A percentile compares a stretch with the other conserved stretches of the same genome.
These are phyloP conservation scores for Spatula clypeata DNA, from an alignment of 2,797 vertebrate genomes.

Conservation along the genomic window DNA sequence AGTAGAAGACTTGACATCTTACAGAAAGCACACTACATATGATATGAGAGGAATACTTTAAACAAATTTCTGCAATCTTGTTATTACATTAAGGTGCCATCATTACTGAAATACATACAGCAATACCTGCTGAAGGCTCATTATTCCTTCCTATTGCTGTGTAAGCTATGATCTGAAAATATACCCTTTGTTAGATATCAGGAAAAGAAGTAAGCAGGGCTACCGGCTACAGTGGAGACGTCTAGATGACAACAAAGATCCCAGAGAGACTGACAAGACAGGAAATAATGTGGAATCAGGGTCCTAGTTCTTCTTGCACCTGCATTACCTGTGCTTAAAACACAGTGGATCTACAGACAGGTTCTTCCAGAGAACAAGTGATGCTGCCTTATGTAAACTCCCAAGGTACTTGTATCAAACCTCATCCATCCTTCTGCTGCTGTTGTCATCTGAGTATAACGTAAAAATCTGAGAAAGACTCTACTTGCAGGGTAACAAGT, in stretches of 20 bases:
- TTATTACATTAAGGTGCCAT: neutral
- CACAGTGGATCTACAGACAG: neutral
- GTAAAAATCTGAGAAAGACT: neutral
- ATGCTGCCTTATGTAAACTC: neutral
- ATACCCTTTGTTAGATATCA: neutral
- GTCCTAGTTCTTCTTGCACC: neutral
- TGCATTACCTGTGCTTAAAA: neutral
- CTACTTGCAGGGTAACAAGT: neutral
- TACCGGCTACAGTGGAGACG: neutral
- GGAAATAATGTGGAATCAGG: neutral
- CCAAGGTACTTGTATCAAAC: neutral
- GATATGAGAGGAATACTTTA: neutral
- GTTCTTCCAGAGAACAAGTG: neutral
- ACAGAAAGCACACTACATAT: neutral
- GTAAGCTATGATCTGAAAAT: neutral
- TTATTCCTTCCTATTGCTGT: neutral
- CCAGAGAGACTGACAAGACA: neutral
- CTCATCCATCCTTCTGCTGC: neutral
- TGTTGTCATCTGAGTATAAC: neutral
- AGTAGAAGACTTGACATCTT: neutral
- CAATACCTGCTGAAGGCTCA: neutral
- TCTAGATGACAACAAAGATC: neutral
- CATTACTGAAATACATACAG: neutral
- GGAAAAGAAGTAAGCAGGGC: neutral
- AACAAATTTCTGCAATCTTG: neutral